These are phyloP conservation scores for Lymantria dispar DNA, from an alignment of 2,888 invertebrate species.

Conservation along the genomic window DNA sequence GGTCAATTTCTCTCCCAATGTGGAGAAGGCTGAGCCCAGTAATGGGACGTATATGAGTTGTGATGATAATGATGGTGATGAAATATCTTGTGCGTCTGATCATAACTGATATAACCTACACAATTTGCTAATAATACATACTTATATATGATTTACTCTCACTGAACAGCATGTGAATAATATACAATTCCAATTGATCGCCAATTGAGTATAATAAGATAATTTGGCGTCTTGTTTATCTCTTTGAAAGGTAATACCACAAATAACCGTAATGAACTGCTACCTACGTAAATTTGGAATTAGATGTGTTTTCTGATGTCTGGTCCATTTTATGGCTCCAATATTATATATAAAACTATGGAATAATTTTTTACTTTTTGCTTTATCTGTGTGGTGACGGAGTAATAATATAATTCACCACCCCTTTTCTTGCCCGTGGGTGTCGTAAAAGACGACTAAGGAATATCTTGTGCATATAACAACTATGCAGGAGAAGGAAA, in stretches of 20 bases:
- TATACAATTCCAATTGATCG: slow-evolving; percentile 23
- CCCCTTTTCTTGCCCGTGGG: too few relatives aligned
- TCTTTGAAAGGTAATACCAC: slow-evolving; percentile 8
- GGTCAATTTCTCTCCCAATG: too few relatives aligned
- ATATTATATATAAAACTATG: too few relatives aligned
- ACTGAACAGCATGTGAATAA: slow-evolving; percentile 14
- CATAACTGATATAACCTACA: slow-evolving; percentile 22
- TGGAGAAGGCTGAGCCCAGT: too few relatives aligned
- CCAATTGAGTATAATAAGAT: slow-evolving; percentile 21
- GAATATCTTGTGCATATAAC: too few relatives aligned
- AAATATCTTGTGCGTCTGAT: slow-evolving; percentile 11
- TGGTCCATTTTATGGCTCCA: not conserved
- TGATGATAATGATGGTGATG: too few relatives aligned
- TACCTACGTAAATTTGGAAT: slow-evolving; percentile 1
- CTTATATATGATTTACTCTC: slow-evolving; percentile 17
- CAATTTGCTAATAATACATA: slow-evolving; percentile 15
- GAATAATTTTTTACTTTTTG: too few relatives aligned
- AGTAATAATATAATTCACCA: too few relatives aligned
- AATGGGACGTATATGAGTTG: too few relatives aligned
- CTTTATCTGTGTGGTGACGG: too few relatives aligned
- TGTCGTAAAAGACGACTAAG: too few relatives aligned
- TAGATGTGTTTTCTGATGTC: not conserved
- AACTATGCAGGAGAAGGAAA: too few relatives aligned
- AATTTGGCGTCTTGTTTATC: slow-evolving; percentile 20
- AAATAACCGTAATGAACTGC: slow-evolving; percentile 5